Base-by-base conservation (phyloP, 2,797 vertebrate species). In the Mareca penelope region DNA sequence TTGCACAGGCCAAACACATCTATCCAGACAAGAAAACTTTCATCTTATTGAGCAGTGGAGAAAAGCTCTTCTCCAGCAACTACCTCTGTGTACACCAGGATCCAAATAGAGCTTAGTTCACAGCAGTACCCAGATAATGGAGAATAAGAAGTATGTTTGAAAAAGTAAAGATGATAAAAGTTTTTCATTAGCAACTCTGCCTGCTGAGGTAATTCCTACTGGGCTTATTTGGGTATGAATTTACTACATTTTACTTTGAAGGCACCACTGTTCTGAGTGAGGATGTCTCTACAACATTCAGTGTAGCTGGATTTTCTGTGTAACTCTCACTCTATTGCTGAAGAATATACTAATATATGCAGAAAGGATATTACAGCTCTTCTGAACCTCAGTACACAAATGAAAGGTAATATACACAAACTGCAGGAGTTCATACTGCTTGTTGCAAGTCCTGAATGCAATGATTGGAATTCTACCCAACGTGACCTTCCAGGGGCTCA, bases 71-170 rank as follows among this genome's bases (percentile, higher is more conserved):
- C 56, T 56, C 33, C 48, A 73, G 46, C 60, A 57, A 19, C 37
- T 12, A 9, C 52, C n/a, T 35, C 65, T 71, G 68, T 19, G 40
- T 26, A 10, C 15, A 3, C 12, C 4, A 42, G n/a, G 37, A 61
- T 15, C n/a, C 59, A 33, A n/a, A 17, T 22, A 1, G 33, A 85
- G 60, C 22, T 26, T 3, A 14, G 22, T 3, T 33, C 40, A 35
- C 35, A 21, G 21, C 53, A 16, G 46, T 6, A 3, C 15, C 0
- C 0, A 15, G 31, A 26, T 28, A 21, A 28, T 16, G 31, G 35
- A 68, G 8, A 21, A 37, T 0, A 42, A 81, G 69, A 52, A 23
- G 37, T 6, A 14, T 4, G 16, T 29, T 68, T 22, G 68, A 19
- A 52, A 7, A 75, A 60, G 57, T 2, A 55, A n/a, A 71, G 22